Conservation (phyloP, 2,888 invertebrate genomes). For the Rhamphomyia laevipes region DNA sequence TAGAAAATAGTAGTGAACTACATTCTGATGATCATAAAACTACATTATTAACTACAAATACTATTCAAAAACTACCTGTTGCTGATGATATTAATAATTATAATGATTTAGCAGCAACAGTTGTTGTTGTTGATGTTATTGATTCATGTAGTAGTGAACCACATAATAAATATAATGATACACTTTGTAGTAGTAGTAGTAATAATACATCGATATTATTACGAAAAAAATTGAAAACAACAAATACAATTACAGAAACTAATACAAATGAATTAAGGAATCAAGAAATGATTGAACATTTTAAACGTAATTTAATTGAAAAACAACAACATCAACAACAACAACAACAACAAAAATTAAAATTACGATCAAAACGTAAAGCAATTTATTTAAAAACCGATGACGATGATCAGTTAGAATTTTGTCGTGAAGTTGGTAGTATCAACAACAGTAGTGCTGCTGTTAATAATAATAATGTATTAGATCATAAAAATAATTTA, state of each 20-base stretch:
- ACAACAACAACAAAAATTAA: background rate
- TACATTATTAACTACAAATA: too few species aligned
- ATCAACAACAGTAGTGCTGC: background rate
- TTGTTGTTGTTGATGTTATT: too few species aligned
- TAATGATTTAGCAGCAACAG: too few species aligned
- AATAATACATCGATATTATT: too few species aligned
- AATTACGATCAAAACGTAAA: conserved; percentile 17
- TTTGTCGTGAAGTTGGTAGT: background rate
- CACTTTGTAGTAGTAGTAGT: too few species aligned
- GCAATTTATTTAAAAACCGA: conserved; percentile 23
- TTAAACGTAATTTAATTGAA: conserved; percentile 28
- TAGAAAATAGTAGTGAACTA: background rate
- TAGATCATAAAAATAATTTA: background rate
- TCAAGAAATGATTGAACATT: conserved; percentile 25
- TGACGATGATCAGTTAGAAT: conserved; percentile 9
- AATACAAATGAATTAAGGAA: background rate
- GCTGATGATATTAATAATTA: too few species aligned
- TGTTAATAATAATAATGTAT: background rate
- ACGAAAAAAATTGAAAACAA: background rate
- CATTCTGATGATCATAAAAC: too few species aligned
- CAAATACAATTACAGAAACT: background rate
- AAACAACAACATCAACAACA: conserved; percentile 17
- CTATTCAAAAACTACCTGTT: too few species aligned
- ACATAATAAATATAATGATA: too few species aligned
- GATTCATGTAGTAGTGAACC: too few species aligned